Conservation (phyloP, 2,888 invertebrate species). For the Eretmocerus hayati region DNA sequence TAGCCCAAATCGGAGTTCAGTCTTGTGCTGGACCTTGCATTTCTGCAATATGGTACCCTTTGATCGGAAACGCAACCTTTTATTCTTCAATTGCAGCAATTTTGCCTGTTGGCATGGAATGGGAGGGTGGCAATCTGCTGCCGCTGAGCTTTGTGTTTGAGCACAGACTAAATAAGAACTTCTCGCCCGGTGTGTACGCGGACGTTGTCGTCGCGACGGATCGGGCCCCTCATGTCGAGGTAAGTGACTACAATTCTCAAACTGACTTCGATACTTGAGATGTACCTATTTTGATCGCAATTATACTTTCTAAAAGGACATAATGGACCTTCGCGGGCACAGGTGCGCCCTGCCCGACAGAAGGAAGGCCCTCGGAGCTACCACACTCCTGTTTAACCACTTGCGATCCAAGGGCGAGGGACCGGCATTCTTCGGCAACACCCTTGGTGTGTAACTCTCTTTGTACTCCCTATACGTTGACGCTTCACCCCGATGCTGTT, state of each 20-base stretch:
- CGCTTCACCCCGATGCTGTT: too few species aligned
- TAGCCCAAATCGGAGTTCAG: too few species aligned
- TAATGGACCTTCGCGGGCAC: conserved; percentile 35
- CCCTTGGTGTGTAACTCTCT: conserved; percentile 29
- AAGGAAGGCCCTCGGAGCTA: conserved; percentile 26
- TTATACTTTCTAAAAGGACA: conserved; percentile 25
- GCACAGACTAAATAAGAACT: conserved; percentile 32
- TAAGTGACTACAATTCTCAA: conserved; percentile 2
- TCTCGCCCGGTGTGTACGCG: conserved; percentile 31
- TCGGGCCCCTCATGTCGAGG: conserved; percentile 31
- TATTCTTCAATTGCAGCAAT: too few species aligned
- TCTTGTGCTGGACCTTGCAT: too few species aligned
- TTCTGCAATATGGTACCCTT: too few species aligned
- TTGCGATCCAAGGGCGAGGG: conserved; percentile 34
- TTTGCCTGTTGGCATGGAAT: conserved; percentile 29
- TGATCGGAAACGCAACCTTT: too few species aligned
- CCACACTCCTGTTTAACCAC: conserved; percentile 31
- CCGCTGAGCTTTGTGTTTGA: conserved; percentile 36
- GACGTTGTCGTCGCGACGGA: conserved; percentile 35
- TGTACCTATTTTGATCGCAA: not conserved
- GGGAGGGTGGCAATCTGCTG: conserved; percentile 33
- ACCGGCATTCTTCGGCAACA: conserved; percentile 38
- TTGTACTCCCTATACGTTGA: too few species aligned
- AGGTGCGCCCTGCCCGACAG: conserved; percentile 35
- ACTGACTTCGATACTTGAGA: not conserved